phyloP scores from a whole-genome alignment of 2,888 invertebrate species.

The Trissonchulus latispiculum region DNA sequence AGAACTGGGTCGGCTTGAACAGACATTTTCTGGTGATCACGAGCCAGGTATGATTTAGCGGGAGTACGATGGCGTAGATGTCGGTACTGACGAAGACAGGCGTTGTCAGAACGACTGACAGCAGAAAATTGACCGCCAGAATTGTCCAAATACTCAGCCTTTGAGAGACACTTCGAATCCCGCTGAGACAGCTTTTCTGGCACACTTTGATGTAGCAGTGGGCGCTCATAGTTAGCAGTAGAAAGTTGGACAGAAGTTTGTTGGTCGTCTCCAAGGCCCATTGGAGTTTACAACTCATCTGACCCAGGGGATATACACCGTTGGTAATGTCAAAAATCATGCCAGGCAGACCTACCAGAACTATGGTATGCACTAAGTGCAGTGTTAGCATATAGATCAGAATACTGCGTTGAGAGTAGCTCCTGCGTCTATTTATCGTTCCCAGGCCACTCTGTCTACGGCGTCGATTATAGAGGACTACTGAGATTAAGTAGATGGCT shows the following conservation, averaged over 20 bases:
- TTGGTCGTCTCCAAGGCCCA: background rate
- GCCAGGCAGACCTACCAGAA: background rate
- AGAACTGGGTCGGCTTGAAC: background rate
- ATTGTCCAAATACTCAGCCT: background rate
- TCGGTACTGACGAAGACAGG: background rate
- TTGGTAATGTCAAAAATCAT: background rate
- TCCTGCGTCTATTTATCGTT: no score
- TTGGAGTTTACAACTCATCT: background rate
- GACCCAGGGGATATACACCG: background rate
- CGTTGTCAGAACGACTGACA: background rate
- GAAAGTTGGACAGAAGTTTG: background rate
- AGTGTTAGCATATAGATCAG: background rate
- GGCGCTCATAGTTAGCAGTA: background rate
- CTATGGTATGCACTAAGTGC: background rate
- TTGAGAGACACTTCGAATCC: background rate
- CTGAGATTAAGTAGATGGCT: no score
- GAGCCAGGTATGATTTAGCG: background rate
- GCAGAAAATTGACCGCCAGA: background rate
- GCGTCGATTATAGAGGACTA: no score
- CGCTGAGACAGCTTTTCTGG: background rate
- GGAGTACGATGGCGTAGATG: background rate
- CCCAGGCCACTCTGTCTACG: no score
- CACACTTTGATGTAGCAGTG: background rate
- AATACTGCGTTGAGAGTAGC: no score
- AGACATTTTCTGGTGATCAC: background rate